Base-by-base conservation (phyloP, 2,888 invertebrate species). In the Aspidiotus destructor region DNA sequence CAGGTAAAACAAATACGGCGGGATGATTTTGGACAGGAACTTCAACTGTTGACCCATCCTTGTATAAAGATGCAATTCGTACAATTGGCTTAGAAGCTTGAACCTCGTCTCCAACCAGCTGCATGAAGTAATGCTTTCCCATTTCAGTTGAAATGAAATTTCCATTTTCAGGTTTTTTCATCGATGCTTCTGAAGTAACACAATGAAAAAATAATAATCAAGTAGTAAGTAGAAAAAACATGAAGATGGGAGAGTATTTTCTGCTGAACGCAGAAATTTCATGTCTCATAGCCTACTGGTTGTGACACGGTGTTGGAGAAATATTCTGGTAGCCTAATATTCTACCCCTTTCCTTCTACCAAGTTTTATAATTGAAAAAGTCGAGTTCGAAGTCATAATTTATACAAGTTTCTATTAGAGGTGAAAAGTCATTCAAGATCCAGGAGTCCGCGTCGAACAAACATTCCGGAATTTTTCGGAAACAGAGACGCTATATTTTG, bases 1-100 rank as follows among this genome's bases (percentile, higher is more conserved):
- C 87, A 76, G 87, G 86, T 72, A 87, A 76, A 73, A 86, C 77
- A 74, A 85, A 81, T 74, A 85, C 77, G 8, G 80, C 78, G 9
- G 78, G 77, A 41, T 72, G 72, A 8, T 71, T 69, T 54, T 70
- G 54, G 40, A 62, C 28, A 15, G 69, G 62, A 62, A 70, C 78
- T 68, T 79, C 79, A 71, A 79, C 77, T 57, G 79, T 77, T 0
- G 78, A 77, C 68, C 80, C 80, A 53, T 80, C 79, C 61, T 77
- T 78, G 72, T 79, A 78, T 77, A 81, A 79, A 1, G 84, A 82
- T 0, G 80, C 78, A 75, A 85, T 77, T 71, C 82, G 79, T 7
- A 84, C 73, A 17, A 84, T 75, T 0, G 83, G 80, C 69, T 83
- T 80, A 0, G 80, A 77, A 1, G 81, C 81, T 17, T 78, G 73